Evolutionary conservation across 2,888 invertebrate genomes (phyloP), one percentile per base, ranked within the genome.

Genomic region (Linnaemya tessellans): DNA sequence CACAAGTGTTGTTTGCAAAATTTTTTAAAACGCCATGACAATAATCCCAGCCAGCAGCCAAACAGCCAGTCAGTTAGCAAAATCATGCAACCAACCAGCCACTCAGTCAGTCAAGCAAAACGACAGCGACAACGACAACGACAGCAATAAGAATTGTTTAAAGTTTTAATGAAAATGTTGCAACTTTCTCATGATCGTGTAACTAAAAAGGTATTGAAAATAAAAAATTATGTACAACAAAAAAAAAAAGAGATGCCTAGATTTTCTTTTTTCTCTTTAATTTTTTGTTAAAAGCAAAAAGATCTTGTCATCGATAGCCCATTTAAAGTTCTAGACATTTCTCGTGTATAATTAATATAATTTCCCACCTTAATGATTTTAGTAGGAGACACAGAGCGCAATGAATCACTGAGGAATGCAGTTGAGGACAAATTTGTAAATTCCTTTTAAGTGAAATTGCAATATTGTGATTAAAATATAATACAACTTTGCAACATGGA

Each of bases 11-110:
- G 74, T 75, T 78, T 62, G 64, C n/a, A 54, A 75, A 62, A 74
- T 68, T 65, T 67, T 79, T 85, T 58, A 54, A 85, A 85, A 85
- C 85, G 85, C 85, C 82, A 82, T 80, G 71, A 79, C 79, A 81
- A 25, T 30, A 20, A 67, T 60, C 30, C 43, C 56, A 41, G 15
- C 74, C 25, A 9, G 51, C 54, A 64, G 5, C 20, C 30, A 81
- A 7, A 9, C 51, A 60, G 3, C 3, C 38, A 46, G 9, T 8
- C 49, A 58, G 4, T 15, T 46, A 51, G 18, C 60, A n/a, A n/a
- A n/a, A n/a, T n/a, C 54, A 64, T 1, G 20, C 43, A 75, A 5
- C 13, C 60, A 60, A 3, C 10, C 38, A 56, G 3, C 8, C 49
- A 49, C 25, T 46, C 71, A 75, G 46, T 75, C 81, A 70, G 10